Evolutionary conservation across 2,113 vertebrate species (phyloP).

Genomic region (Archocentrus centrarchus): DNA sequence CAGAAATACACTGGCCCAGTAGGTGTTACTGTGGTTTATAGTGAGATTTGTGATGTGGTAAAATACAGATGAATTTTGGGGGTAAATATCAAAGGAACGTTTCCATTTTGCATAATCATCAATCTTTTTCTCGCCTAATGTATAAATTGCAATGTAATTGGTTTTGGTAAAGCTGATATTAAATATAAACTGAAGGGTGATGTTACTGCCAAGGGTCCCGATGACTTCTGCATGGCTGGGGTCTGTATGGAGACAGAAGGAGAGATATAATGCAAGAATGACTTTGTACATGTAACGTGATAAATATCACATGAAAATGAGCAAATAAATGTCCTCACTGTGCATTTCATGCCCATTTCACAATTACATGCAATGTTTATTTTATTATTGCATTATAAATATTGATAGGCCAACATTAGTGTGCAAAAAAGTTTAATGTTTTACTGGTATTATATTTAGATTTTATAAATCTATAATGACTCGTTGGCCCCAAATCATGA

Average conservation of each 20-base stretch:
- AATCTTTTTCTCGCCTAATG: not conserved
- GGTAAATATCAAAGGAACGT: not conserved
- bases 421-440: not conserved
- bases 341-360: too few relatives aligned
- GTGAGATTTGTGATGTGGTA: conserved; percentile 44
- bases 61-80: not conserved
- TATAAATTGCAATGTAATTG: conserved; percentile 17
- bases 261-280: not conserved
- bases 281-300: too few relatives aligned
- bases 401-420: not conserved
- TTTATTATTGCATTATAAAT: not conserved
- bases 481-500: not conserved
- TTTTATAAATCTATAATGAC: not conserved
- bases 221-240: not conserved
- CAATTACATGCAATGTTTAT: too few relatives aligned
- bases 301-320: too few relatives aligned
- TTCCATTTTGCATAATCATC: fast-evolving
- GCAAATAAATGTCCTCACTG: too few relatives aligned
- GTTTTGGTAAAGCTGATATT: fast-evolving
- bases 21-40: not conserved
- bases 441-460: not conserved
- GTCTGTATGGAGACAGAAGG: conserved; percentile 43
- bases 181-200: conserved; percentile 59
- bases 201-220: conserved; percentile 13
- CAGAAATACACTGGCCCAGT: conserved; percentile 2